These are phyloP conservation scores for Anthopleura xanthogrammica DNA, from an alignment of 92 coral and sea anemone genomes.

Conservation along the genomic window DNA sequence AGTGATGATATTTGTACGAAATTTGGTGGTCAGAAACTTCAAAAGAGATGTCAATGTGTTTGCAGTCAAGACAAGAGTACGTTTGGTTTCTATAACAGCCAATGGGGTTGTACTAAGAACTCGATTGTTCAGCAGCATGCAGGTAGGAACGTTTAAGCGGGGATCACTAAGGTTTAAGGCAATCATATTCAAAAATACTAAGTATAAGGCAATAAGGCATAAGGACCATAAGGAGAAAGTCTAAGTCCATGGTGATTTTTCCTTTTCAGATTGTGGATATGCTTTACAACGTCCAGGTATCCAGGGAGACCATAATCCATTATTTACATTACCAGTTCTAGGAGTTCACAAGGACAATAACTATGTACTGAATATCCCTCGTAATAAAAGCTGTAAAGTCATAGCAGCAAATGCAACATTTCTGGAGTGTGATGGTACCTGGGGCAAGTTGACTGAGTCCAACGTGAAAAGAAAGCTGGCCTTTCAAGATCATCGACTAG, in stretches of 20 bases:
- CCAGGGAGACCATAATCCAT: background rate
- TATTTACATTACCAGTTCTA: slow-evolving; percentile 22
- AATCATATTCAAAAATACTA: background rate
- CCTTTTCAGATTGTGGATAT: background rate
- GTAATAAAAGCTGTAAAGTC: background rate
- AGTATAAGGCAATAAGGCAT: background rate
- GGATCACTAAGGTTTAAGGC: background rate
- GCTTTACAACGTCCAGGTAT: background rate
- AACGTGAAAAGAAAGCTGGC: background rate
- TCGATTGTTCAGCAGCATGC: slow-evolving; percentile 25
- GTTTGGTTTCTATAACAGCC: slow-evolving; percentile 22
- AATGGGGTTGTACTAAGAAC: slow-evolving; percentile 30
- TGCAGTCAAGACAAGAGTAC: slow-evolving; percentile 31
- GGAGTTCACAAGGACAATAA: background rate
- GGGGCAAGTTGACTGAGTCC: slow-evolving; percentile 15
- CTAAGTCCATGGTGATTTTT: background rate
- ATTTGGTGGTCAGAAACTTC: slow-evolving; percentile 12
- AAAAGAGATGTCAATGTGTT: slow-evolving; percentile 16
- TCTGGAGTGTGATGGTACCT: slow-evolving; percentile 33
- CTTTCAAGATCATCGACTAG: background rate
- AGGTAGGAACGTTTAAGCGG: slow-evolving; percentile 10
- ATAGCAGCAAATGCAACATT: slow-evolving; percentile 8
- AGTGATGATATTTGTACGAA: slow-evolving; percentile 2
- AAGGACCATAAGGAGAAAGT: background rate
- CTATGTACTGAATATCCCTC: background rate